Evolutionary conservation across 2,888 invertebrate genomes (phyloP), one percentile per base, ranked within the genome.

Genomic region (Disparrhopalites patrizii): DNA sequence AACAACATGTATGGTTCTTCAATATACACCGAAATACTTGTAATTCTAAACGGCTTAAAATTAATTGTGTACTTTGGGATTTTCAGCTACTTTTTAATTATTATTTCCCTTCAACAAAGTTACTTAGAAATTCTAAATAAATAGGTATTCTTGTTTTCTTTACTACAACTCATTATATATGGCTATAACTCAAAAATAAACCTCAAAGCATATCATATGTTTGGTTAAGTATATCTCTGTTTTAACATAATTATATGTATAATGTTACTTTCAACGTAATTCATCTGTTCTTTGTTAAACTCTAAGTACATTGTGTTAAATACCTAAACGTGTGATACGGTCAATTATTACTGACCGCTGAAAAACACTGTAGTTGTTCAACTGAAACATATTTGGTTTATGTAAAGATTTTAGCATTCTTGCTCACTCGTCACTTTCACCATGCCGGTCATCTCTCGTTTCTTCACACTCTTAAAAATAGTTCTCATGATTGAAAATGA

Each of bases 21-120:
- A 40, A n/a, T n/a, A n/a, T n/a, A n/a, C n/a, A n/a, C 20, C 40
- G 40, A 18, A 40, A 18, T 55, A 56, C 36, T 33, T 56, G 38
- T n/a, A n/a, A n/a, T n/a, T n/a, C 25, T 47, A 20, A 23, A 23
- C 47, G 20, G 47, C 47, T 47, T 47, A 47, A 47, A 47, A 51
- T 31, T 61, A 43, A 60, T 33, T 60, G 61, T 61, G 51, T 61
- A 61, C 61, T 61, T 61, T 61, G 61, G 61, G 61, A 61, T 61
- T 61, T 61, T 61, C 61, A 61, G 61, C 61, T 61, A 61, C 56
- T n/a, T 47, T 25, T 61, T 61, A 51, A 33, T 33, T 55, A 33
- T 18, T 55, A 31, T 28, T 33, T n/a, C 27, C 23, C 10, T 50
- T 50, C 27, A 50, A 10, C 27, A 50, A 50, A 33, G 18, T 38